Evolutionary conservation across 2,113 vertebrate species (phyloP).

Genomic region (Nansenia antarctica): DNA sequence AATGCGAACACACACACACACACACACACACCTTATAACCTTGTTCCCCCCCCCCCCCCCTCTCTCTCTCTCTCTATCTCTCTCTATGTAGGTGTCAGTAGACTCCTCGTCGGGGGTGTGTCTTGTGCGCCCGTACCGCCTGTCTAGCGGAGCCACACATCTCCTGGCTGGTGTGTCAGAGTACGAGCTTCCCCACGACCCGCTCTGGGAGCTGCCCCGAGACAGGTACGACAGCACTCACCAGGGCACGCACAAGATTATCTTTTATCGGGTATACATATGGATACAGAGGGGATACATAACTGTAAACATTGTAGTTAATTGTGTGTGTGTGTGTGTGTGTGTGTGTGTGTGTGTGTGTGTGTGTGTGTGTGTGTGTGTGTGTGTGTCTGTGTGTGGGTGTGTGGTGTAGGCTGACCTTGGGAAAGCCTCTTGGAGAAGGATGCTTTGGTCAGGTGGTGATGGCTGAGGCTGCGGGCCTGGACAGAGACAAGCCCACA

Average conservation of each 20-base stretch:
- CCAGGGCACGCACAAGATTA: not conserved
- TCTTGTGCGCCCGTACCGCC: conserved; percentile 82
- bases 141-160: conserved; percentile 82
- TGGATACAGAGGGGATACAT: not conserved
- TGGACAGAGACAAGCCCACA: conserved; percentile 88
- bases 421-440: conserved; percentile 84
- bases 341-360: not conserved
- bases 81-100: conserved; percentile 81
- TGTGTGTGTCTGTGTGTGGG: not conserved
- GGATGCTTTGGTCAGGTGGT: conserved; percentile 87
- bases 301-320: not conserved
- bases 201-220: conserved; percentile 86
- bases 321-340: not conserved
- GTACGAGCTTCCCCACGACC: conserved; percentile 88
- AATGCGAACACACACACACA: not conserved
- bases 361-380: conserved; percentile 1
- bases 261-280: not conserved
- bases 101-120: conserved; percentile 86
- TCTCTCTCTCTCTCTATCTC: not conserved
- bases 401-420: conserved; percentile 73
- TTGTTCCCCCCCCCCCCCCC: not conserved
- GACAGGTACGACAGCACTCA: conserved; percentile 75
- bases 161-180: conserved; percentile 85
- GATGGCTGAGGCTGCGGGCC: conserved; percentile 83
- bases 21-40: not conserved